A percentile compares a stretch with the other conserved stretches of the same genome.
Evolutionary conservation across 2,113 vertebrate species (phyloP).

Genomic region (Psophia crepitans): DNA sequence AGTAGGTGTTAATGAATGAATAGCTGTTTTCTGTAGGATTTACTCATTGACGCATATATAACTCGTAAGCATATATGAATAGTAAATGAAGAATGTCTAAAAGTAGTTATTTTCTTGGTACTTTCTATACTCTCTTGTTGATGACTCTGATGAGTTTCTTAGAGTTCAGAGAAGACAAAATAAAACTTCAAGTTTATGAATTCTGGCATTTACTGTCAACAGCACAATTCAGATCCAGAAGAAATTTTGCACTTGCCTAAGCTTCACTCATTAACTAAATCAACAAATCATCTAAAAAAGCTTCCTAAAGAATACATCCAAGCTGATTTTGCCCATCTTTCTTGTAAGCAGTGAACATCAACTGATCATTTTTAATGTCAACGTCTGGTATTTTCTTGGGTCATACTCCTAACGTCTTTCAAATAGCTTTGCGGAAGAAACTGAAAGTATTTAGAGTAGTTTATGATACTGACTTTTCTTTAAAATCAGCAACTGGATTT

Average conservation of each 20-base stretch:
- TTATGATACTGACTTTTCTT: background rate
- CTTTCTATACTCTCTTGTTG: background rate
- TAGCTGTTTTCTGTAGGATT: background rate
- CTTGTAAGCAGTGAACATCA: background rate
- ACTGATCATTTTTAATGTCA: background rate
- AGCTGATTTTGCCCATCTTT: background rate
- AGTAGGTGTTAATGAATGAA: background rate
- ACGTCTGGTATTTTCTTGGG: background rate
- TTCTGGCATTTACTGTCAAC: background rate
- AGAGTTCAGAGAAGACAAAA: background rate
- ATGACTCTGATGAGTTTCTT: background rate
- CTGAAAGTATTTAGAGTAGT: background rate
- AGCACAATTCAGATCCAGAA: background rate
- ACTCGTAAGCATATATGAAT: background rate
- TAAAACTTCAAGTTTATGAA: background rate
- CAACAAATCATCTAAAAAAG: background rate
- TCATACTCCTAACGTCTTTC: background rate
- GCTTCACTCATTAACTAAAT: background rate
- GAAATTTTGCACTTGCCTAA: background rate
- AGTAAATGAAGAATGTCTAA: background rate
- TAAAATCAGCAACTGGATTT: background rate
- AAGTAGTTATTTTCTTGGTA: background rate
- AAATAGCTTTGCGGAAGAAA: background rate
- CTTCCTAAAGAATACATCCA: background rate
- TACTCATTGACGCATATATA: background rate